Conservation (phyloP, 2,113 vertebrate species). For the Vanacampus margaritifer region DNA sequence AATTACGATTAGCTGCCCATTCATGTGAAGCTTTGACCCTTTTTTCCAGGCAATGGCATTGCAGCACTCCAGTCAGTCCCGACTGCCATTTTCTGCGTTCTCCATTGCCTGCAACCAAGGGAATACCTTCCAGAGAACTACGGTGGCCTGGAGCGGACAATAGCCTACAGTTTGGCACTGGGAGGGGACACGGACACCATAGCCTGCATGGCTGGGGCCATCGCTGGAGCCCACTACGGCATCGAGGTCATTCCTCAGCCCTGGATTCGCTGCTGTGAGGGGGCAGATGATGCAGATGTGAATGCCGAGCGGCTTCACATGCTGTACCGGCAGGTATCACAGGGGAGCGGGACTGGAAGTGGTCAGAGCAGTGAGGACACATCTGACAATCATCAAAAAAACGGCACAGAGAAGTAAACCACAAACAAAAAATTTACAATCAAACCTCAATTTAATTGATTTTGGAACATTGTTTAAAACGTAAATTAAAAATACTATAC, state of each 20-base stretch:
- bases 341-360: slow-evolving; percentile 26
- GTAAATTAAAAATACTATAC: not conserved
- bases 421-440: not conserved
- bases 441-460: not conserved
- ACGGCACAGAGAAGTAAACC: slow-evolving; percentile 44
- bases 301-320: slow-evolving; percentile 79
- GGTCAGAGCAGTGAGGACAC: slow-evolving; percentile 20
- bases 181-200: slow-evolving; percentile 99
- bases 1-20: not conserved
- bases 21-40: not conserved
- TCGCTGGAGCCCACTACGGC: slow-evolving; percentile 93
- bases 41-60: slow-evolving; percentile 84
- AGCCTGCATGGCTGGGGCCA: slow-evolving; percentile 96
- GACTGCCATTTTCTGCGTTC: slow-evolving; percentile 94
- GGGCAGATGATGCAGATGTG: slow-evolving; percentile 81
- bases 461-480: not conserved
- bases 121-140: slow-evolving; percentile 83
- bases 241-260: slow-evolving; percentile 79
- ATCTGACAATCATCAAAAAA: slow-evolving; percentile 24
- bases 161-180: slow-evolving; percentile 89
- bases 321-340: slow-evolving; percentile 70
- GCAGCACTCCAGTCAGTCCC: slow-evolving; percentile 93
- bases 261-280: slow-evolving; percentile 91
- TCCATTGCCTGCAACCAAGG: slow-evolving; percentile 86
- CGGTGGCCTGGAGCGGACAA: slow-evolving; percentile 85